A percentile compares a stretch with the other conserved stretches of the same genome.
Evolutionary conservation across 2,113 vertebrate genomes (phyloP).

Genomic region (Lophochroa leadbeateri): DNA sequence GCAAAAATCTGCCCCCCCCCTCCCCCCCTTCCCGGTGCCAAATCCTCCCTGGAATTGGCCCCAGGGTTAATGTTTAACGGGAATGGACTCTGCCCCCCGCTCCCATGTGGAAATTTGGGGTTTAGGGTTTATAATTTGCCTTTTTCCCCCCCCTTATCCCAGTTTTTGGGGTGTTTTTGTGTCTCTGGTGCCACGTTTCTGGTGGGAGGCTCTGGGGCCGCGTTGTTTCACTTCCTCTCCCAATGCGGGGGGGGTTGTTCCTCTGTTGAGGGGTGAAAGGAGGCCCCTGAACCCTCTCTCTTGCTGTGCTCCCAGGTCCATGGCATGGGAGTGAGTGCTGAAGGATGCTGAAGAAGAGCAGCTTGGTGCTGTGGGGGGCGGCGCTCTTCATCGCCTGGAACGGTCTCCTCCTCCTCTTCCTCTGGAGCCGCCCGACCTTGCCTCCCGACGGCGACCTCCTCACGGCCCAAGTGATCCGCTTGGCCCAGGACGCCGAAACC

Average conservation of each 20-base stretch:
- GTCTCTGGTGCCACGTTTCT: not conserved
- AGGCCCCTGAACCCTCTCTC: not conserved
- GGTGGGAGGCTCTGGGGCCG: not conserved
- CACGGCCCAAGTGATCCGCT: constrained; percentile 75
- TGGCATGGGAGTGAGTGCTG: constrained; percentile 67
- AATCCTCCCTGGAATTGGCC: too few species aligned
- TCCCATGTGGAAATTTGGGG: too few species aligned
- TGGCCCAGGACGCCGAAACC: constrained; percentile 85
- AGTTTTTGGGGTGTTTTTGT: not conserved
- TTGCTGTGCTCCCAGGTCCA: constrained; percentile 46
- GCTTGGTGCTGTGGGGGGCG: constrained; percentile 86
- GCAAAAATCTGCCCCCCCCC: too few species aligned
- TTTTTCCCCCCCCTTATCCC: too few species aligned
- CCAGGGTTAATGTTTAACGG: too few species aligned
- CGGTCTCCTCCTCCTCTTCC: constrained; percentile 89
- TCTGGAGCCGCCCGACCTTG: constrained; percentile 84
- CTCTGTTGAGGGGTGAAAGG: not conserved
- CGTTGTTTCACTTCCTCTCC: not conserved
- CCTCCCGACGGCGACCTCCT: constrained; percentile 37
- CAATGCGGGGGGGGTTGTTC: not conserved
- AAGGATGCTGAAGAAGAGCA: constrained; percentile 94
- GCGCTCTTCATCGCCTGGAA: constrained; percentile 93
- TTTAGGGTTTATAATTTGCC: too few species aligned
- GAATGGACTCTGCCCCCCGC: too few species aligned
- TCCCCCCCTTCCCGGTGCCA: too few species aligned